Evolutionary conservation across 2,113 vertebrate genomes (phyloP), one percentile per base, ranked within the genome.

Genomic region (Cyphomyrus plagiostoma): DNA sequence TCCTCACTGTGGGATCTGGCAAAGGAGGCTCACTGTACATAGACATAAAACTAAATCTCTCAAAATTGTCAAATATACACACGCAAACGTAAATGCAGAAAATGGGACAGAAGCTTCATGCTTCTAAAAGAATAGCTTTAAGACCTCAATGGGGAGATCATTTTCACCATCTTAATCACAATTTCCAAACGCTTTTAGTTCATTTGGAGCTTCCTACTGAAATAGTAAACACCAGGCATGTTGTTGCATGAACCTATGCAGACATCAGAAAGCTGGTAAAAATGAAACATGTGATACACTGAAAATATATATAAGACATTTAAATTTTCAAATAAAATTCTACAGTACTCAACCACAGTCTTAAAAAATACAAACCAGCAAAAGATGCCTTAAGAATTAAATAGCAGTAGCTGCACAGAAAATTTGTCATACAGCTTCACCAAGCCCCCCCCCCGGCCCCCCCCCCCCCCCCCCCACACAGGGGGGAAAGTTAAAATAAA

Each of bases 321-420:
- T n/a, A 45, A 35, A 86, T 50, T 23, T 84, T 42, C n/a, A 84
- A 84, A 80, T 80, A 80, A 70, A 62, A 3, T 49, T 86, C 82
- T 86, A 86, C 85, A 53, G 50, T 56, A 87, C 85, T 87, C 30
- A 87, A 87, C 85, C 85, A 86, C 84, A 56, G 26, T 42, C 74
- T 80, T 46, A 70, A 90, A 87, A 87, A 58, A 80, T 48, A 87
- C 48, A 52, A 21, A 87, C 30, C 39, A 39, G 19, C 23, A 45
- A 74, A 30, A 74, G 6, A 89, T 26, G 85, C 42, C 52, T 45
- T 80, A 53, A 48, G 48, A 30, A 53, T 39, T 30, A 89, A 56
- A 89, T 48, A 80, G 42, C 82, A 70, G 8, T 50, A 62, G 21
- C 50, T 26, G 82, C 30, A 89, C 49, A 85, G 26, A 84, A 84